Conservation (phyloP, 2,113 vertebrate genomes). For the Rana temporaria region DNA sequence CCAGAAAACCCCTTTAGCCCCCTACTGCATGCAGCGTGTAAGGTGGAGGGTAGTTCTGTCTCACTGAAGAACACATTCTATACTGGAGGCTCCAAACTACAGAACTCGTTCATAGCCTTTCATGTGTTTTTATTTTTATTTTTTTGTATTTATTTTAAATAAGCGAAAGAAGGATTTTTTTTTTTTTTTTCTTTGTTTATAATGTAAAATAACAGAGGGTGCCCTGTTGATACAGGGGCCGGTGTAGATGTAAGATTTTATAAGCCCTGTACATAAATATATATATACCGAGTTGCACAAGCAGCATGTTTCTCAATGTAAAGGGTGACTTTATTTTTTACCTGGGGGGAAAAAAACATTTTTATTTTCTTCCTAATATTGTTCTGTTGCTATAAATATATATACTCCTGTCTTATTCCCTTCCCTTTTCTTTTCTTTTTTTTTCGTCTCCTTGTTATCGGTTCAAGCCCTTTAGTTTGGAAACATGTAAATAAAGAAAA, state of each 20-base stretch:
- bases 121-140: conserved; percentile 57
- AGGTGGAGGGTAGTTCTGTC: conserved; percentile 2
- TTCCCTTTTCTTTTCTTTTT: conserved; percentile 3
- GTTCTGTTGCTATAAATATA: conserved; percentile 53
- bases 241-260: conserved; percentile 58
- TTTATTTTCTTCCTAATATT: conserved; percentile 59
- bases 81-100: conserved; percentile 3
- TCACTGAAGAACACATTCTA: conserved; percentile 7
- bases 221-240: conserved; percentile 50
- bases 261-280: conserved; percentile 59
- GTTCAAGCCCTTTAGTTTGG: conserved; percentile 56
- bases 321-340: conserved; percentile 62
- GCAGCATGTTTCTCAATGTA: conserved; percentile 57
- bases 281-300: conserved; percentile 67
- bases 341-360: conserved; percentile 61
- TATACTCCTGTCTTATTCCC: conserved; percentile 4
- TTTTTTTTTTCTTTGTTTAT: conserved; percentile 53
- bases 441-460: conserved; percentile 11
- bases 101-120: conserved; percentile 38
- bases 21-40: conserved; percentile 25
- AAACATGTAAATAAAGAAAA: conserved; percentile 77
- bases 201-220: conserved; percentile 52
- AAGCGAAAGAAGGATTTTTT: conserved; percentile 9
- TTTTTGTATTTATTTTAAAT: conserved; percentile 38
- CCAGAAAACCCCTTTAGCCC: conserved; percentile 4